Base-by-base conservation (phyloP, 2,797 vertebrate genomes). In the Meda fulgida region DNA sequence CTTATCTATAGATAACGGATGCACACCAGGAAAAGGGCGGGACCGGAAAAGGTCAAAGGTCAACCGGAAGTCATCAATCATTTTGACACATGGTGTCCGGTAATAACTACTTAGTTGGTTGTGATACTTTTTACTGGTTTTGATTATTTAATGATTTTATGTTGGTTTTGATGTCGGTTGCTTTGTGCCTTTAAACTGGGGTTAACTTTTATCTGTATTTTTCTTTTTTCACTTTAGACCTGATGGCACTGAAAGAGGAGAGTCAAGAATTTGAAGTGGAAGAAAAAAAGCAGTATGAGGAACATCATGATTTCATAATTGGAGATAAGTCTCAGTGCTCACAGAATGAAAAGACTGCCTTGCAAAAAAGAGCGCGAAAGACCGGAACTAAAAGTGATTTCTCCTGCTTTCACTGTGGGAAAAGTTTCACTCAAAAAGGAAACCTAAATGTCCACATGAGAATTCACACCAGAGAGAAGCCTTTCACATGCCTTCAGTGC, bases 341-440 rank as follows among this genome's bases (percentile, higher is more conserved):
- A 18, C 63, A 65, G 29, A 65, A 65, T 31, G 29, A 31, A 65
- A 31, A 65, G 26, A 18, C 14, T 31, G 14, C 63, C 29, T 65
- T 3, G 6, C 63, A 65, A 31, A 18, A 65, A 31, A 65, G 63
- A 65, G 14, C 2, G 16, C 14, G 3, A 8, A 65, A 65, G 63
- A 65, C 14, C 0, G 26, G 26, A 29, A 29, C 29, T 31, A 31
- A 65, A 65, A 31, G 63, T 31, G 26, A 65, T 18, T 65, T 31
- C 63, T 7, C 63, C 63, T 65, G 63, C 63, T 65, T 31, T 18
- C 3, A 65, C 63, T 65, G 63, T 65, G 63, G 63, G 16, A 65
- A 65, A 65, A 31, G 63, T 65, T 65, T 65, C 29, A 65, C 29
- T 65, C 63, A 65, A 65, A 65, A 65, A 65, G 63, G 63, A 65